Percentiles rank a stretch among this genome's conserved stretches.
Evolutionary conservation across 1,140 invertebrate genomes (phyloP).

Genomic region (Solenopsis invicta): DNA sequence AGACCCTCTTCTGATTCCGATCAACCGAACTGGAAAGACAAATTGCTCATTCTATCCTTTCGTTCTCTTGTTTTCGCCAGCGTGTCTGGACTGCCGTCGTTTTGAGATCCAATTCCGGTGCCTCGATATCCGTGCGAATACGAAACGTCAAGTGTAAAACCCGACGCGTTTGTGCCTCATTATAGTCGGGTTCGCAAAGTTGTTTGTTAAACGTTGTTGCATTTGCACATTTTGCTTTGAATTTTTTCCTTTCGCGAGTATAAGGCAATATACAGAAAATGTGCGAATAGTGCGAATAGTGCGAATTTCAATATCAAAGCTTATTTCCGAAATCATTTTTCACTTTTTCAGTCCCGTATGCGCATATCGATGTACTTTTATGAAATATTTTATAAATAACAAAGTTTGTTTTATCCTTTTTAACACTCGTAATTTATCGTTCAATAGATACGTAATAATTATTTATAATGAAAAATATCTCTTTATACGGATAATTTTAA

Average conservation of each 20-base stretch:
- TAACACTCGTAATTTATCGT: background rate
- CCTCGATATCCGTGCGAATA: background rate
- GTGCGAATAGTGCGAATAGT: background rate
- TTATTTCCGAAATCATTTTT: constrained; percentile 3
- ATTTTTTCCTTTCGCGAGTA: background rate
- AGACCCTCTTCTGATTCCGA: constrained; percentile 12
- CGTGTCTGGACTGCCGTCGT: background rate
- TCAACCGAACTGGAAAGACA: constrained; percentile 28
- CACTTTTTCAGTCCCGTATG: too few species aligned
- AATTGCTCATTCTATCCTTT: background rate
- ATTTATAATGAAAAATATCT: background rate
- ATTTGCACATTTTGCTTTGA: constrained; percentile 22
- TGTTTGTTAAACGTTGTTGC: constrained; percentile 37
- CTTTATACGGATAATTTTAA: background rate
- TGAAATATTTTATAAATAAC: background rate
- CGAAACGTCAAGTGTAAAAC: constrained; percentile 3
- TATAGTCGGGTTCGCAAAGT: constrained; percentile 9
- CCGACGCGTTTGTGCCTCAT: constrained; percentile 9
- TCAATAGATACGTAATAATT: background rate
- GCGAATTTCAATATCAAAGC: background rate
- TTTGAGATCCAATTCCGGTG: constrained; percentile 7
- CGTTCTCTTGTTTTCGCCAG: background rate
- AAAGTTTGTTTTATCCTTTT: background rate
- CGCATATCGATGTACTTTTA: background rate
- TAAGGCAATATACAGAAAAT: background rate